phyloP scores from a whole-genome alignment of 2,113 vertebrate genomes.

The Capreolus pygargus region DNA sequence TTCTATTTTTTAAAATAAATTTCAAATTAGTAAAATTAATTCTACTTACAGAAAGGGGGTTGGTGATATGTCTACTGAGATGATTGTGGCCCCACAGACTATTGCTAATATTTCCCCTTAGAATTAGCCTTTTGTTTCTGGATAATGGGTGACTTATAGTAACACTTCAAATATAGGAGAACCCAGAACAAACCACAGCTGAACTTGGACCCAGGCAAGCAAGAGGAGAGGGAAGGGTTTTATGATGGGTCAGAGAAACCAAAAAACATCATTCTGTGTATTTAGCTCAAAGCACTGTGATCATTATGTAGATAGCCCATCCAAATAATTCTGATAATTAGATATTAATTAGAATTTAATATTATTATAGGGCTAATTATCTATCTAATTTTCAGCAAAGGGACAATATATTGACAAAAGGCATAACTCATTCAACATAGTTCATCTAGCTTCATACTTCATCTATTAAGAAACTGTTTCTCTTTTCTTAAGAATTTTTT shows the following conservation, averaged over 20 bases:
- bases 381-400: background rate
- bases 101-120: background rate
- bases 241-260: background rate
- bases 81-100: background rate
- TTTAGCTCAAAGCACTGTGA: background rate
- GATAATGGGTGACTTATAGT: background rate
- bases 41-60: background rate
- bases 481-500: background rate
- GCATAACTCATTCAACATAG: background rate
- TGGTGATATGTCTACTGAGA: background rate
- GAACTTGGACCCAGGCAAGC: background rate
- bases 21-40: background rate
- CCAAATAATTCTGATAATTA: slow-evolving; percentile 35
- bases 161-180: background rate
- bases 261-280: background rate
- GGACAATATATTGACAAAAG: background rate
- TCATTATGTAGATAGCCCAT: background rate
- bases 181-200: background rate
- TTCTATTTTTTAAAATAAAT: background rate
- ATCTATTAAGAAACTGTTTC: background rate
- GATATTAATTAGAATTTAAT: slow-evolving; percentile 33
- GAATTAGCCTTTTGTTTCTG: background rate
- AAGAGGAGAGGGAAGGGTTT: background rate
- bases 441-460: background rate
- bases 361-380: background rate